phyloP scores from a whole-genome alignment of 2,797 vertebrate genomes.

The Acomys russatus region DNA sequence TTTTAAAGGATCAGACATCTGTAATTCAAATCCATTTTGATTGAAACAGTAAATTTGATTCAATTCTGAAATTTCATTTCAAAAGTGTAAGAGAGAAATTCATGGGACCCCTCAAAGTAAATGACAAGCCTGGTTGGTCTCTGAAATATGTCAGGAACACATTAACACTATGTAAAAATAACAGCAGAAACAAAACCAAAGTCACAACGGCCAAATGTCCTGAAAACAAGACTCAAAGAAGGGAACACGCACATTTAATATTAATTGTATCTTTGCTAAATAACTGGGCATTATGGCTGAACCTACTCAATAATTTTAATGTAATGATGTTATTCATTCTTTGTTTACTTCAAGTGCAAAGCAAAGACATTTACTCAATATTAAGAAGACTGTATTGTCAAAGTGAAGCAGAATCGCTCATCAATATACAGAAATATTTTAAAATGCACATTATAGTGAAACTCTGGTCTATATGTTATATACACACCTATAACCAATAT shows the following conservation, averaged over 20 bases:
- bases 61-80: conserved; percentile 83
- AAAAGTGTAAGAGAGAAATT: conserved; percentile 83
- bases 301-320: conserved; percentile 42
- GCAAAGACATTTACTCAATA: background rate
- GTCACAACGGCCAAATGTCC: conserved; percentile 78
- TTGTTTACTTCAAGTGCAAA: background rate
- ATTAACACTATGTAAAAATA: conserved; percentile 84
- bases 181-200: conserved; percentile 79
- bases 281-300: conserved; percentile 19
- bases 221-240: conserved; percentile 68
- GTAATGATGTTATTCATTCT: background rate
- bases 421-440: conserved; percentile 1
- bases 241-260: conserved; percentile 62
- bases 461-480: background rate
- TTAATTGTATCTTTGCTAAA: conserved; percentile 66
- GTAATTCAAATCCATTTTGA: conserved; percentile 84
- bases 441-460: background rate
- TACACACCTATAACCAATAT: background rate
- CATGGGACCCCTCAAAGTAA: conserved; percentile 81
- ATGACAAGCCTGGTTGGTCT: conserved; percentile 79
- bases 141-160: conserved; percentile 82
- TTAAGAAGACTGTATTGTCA: conserved; percentile 29
- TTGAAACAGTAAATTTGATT: conserved; percentile 84
- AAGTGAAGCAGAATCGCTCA: background rate
- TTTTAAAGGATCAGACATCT: conserved; percentile 80